These are phyloP conservation scores for Corythaixoides concolor DNA, from an alignment of 2,113 vertebrate species.

Conservation along the genomic window DNA sequence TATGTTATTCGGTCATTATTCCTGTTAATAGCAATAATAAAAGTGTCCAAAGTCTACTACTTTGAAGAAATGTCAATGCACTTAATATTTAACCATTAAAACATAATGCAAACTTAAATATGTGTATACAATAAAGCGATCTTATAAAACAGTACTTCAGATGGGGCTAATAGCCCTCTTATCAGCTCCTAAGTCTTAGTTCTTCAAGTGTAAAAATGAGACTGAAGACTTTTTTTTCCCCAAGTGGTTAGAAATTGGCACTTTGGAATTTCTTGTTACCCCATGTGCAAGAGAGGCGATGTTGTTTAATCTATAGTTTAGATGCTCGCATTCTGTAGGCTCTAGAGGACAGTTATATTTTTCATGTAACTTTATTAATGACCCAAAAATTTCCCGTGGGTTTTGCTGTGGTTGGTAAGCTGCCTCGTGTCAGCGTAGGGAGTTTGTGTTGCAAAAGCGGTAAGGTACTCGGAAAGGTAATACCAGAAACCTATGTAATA, in stretches of 20 bases:
- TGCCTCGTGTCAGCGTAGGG: not conserved
- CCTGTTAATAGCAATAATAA: not conserved
- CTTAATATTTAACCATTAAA: not conserved
- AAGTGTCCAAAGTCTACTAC: not conserved
- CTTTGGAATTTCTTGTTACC: not conserved
- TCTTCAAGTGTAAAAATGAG: not conserved
- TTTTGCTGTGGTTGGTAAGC: not conserved
- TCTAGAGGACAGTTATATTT: not conserved
- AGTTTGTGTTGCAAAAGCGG: not conserved
- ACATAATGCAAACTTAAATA: not conserved
- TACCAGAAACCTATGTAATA: not conserved
- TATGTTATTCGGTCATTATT: not conserved
- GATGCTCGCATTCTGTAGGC: not conserved
- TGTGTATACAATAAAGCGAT: not conserved
- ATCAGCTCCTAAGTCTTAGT: not conserved
- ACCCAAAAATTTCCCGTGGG: not conserved
- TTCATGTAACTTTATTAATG: not conserved
- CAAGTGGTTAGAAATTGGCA: not conserved
- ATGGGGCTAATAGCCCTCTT: not conserved
- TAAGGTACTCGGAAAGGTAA: not conserved
- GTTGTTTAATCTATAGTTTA: not conserved
- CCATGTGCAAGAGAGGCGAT: not conserved
- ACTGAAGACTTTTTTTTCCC: not conserved
- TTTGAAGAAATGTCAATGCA: not conserved
- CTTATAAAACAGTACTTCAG: not conserved